These are phyloP conservation scores for Hylaea fasciaria DNA, from an alignment of 2,888 invertebrate genomes.

Conservation along the genomic window DNA sequence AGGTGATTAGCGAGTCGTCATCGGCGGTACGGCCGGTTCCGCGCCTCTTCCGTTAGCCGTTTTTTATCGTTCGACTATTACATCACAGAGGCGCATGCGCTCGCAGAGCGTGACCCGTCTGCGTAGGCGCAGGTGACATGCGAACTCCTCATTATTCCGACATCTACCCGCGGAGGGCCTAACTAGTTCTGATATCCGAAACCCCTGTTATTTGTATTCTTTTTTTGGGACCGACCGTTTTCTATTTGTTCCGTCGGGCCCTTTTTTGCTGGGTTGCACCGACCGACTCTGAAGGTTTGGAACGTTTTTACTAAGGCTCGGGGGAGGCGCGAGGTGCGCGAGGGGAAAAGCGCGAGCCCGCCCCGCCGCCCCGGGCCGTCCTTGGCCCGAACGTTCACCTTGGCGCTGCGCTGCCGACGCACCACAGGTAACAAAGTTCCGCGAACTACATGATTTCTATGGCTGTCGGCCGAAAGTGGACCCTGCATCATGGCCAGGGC, in stretches of 20 bases:
- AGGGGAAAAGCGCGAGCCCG: conserved; percentile 60
- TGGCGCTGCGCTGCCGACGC: conserved; percentile 79
- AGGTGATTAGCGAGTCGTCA: conserved; percentile 63
- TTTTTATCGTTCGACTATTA: conserved; percentile 72
- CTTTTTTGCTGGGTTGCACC: conserved; percentile 80
- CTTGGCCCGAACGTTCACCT: conserved; percentile 85
- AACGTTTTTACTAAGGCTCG: conserved; percentile 74
- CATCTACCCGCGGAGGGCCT: conserved; percentile 58
- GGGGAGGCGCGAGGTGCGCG: conserved; percentile 53
- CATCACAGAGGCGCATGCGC: conserved; percentile 67
- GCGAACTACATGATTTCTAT: conserved; percentile 84
- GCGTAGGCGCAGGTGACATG: conserved; percentile 81
- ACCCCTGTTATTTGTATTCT: conserved; percentile 73
- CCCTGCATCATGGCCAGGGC: conserved; percentile 56
- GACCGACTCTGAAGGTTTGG: conserved; percentile 76
- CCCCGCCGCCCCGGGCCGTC: conserved; percentile 79
- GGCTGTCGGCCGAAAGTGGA: conserved; percentile 80
- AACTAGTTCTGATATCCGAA: conserved; percentile 77
- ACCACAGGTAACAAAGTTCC: conserved; percentile 84
- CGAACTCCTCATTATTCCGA: conserved; percentile 71
- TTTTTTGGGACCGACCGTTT: conserved; percentile 71
- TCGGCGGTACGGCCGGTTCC: conserved; percentile 64
- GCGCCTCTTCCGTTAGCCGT: conserved; percentile 73
- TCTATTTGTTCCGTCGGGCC: conserved; percentile 83
- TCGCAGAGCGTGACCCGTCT: conserved; percentile 67